A percentile compares a stretch with the other conserved stretches of the same genome.
Evolutionary conservation across 2,888 invertebrate genomes (phyloP).

Genomic region (Therioaphis trifolii): DNA sequence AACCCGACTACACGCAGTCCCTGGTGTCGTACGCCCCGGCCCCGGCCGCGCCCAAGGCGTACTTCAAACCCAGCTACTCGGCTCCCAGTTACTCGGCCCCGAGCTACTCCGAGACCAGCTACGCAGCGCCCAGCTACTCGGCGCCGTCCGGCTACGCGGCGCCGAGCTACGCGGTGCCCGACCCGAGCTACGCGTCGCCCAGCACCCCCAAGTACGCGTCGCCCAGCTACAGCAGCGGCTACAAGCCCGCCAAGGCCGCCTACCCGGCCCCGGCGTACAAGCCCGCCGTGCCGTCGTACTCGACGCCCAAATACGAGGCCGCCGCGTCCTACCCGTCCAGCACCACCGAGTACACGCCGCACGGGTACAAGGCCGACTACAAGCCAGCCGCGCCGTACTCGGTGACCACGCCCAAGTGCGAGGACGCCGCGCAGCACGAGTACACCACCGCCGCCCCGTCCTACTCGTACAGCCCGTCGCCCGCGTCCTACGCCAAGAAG

Average conservation of each 20-base stretch:
- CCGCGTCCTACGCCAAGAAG: conserved; percentile 33
- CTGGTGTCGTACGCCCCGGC: conserved; percentile 20
- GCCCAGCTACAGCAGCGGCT: conserved; percentile 24
- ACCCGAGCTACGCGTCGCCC: conserved; percentile 49
- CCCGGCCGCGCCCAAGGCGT: neutral
- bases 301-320: conserved; percentile 50
- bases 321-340: conserved; percentile 47
- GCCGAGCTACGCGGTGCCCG: conserved; percentile 56
- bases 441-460: conserved; percentile 58
- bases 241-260: conserved; percentile 55
- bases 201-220: conserved; percentile 46
- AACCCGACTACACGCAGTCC: conserved; percentile 33
- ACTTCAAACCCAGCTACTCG: conserved; percentile 47
- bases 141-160: conserved; percentile 30
- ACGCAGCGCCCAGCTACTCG: neutral
- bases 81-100: conserved; percentile 13
- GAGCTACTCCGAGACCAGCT: neutral
- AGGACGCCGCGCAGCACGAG: conserved; percentile 53
- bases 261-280: conserved; percentile 59
- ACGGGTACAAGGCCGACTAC: conserved; percentile 57
- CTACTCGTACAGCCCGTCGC: conserved; percentile 48
- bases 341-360: conserved; percentile 52
- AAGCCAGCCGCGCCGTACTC: conserved; percentile 50
- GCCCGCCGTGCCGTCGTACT: conserved; percentile 47
- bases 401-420: conserved; percentile 59